A percentile compares a stretch with the other conserved stretches of the same genome.
These are phyloP conservation scores for Calonectris borealis DNA, from an alignment of 2,113 vertebrate genomes.

Conservation along the genomic window DNA sequence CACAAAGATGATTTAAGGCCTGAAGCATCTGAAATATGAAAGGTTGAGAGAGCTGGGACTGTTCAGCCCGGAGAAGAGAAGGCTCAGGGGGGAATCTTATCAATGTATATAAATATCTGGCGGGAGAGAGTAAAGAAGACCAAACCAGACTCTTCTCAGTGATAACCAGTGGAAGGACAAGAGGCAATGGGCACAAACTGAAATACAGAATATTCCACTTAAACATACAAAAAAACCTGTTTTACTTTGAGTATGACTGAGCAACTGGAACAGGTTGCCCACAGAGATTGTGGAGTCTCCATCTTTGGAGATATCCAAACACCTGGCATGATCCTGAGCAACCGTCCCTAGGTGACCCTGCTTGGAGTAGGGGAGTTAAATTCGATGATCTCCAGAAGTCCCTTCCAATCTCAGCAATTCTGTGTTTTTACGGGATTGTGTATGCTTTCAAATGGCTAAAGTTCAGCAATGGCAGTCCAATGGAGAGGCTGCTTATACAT, in stretches of 20 bases:
- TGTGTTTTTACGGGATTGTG: not conserved
- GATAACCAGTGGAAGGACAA: not conserved
- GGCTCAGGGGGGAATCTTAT: not conserved
- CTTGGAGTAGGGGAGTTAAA: not conserved
- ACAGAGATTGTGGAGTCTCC: not conserved
- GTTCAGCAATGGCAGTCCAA: not conserved
- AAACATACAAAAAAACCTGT: not conserved
- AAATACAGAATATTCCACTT: not conserved
- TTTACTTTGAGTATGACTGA: not conserved
- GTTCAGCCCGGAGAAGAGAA: not conserved
- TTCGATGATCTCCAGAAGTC: not conserved
- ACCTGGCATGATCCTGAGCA: not conserved
- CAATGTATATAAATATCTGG: not conserved
- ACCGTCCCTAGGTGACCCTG: not conserved
- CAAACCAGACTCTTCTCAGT: not conserved
- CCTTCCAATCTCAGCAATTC: not conserved
- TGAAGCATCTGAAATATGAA: not conserved
- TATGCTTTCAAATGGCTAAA: not conserved
- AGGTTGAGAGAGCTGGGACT: not conserved
- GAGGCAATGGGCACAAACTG: not conserved
- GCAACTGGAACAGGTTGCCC: not conserved
- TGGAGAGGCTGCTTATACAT: not conserved
- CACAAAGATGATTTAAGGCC: not conserved
- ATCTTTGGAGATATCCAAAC: not conserved
- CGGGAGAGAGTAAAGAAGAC: not conserved